Percentiles rank a stretch among this genome's conserved stretches.
phyloP scores from a whole-genome alignment of 2,888 invertebrate genomes.

The Ophion obscuratus region DNA sequence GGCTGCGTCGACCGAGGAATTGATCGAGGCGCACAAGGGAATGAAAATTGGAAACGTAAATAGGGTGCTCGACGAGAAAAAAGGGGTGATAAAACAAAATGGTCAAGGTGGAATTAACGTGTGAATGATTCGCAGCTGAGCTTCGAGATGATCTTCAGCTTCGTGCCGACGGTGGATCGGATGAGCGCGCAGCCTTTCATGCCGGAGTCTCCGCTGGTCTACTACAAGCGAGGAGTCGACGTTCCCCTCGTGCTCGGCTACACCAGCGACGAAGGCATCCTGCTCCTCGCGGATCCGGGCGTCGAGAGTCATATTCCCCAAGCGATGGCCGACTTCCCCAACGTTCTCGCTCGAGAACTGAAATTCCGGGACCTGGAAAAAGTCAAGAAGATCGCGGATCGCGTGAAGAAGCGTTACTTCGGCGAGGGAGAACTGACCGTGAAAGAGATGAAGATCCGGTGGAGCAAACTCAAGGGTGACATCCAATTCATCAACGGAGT shows the following conservation, averaged over 20 bases:
- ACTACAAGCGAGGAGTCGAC: conserved; percentile 79
- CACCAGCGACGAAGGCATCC: conserved; percentile 85
- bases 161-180: conserved; percentile 67
- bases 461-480: conserved; percentile 85
- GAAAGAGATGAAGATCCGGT: conserved; percentile 80
- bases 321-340: conserved; percentile 78
- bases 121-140: conserved; percentile 49
- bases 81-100: not conserved
- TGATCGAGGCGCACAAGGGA: conserved; percentile 76
- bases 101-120: not conserved
- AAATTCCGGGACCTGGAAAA: conserved; percentile 75
- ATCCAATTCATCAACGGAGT: conserved; percentile 84
- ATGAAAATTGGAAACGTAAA: conserved; percentile 69
- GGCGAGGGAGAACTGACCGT: conserved; percentile 81
- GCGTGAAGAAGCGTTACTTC: conserved; percentile 85
- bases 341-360: conserved; percentile 82
- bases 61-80: not conserved
- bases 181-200: conserved; percentile 67
- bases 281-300: conserved; percentile 62
- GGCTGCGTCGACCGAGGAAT: conserved; percentile 72
- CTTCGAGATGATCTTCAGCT: conserved; percentile 18
- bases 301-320: conserved; percentile 34
- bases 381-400: conserved; percentile 77
- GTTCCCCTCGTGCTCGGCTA: conserved; percentile 85
- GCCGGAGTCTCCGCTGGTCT: conserved; percentile 79